Evolutionary conservation across 2,888 invertebrate species (phyloP).

Genomic region (Podotricha telesiphe): DNA sequence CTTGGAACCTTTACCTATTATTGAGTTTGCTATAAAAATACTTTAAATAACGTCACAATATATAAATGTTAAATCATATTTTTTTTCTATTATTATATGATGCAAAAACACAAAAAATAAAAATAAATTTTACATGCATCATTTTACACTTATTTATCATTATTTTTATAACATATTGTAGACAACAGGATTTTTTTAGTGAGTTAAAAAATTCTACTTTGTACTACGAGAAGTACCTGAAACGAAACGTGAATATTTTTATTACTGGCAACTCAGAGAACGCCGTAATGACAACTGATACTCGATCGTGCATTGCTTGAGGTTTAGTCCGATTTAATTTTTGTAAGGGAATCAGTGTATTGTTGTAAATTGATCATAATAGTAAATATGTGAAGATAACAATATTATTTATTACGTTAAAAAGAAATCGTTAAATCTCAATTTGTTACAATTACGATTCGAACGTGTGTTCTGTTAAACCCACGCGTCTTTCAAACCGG

Average conservation of each 20-base stretch:
- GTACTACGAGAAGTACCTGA: neutral
- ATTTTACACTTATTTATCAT: too few species aligned
- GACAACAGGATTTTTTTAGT: too few species aligned
- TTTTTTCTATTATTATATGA: too few species aligned
- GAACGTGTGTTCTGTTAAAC: constrained; percentile 5
- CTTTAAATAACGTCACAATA: too few species aligned
- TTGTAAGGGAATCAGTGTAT: neutral
- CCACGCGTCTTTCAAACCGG: constrained; percentile 30
- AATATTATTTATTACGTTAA: neutral
- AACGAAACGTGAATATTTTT: constrained; percentile 19
- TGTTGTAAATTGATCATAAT: neutral
- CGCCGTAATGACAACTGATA: constrained; percentile 10
- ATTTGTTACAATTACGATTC: neutral
- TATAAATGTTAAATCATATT: too few species aligned
- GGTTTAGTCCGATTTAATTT: neutral
- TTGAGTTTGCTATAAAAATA: too few species aligned
- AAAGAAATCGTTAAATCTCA: neutral
- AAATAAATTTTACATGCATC: too few species aligned
- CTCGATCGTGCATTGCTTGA: constrained; percentile 6
- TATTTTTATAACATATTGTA: too few species aligned
- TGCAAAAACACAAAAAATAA: too few species aligned
- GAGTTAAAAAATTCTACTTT: neutral
- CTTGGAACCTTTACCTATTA: too few species aligned
- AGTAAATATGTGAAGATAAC: neutral
- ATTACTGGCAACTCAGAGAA: constrained; percentile 17